Evolutionary conservation across 2,797 vertebrate genomes (phyloP), one percentile per base, ranked within the genome.

Genomic region (Pogonophryne albipinna): DNA sequence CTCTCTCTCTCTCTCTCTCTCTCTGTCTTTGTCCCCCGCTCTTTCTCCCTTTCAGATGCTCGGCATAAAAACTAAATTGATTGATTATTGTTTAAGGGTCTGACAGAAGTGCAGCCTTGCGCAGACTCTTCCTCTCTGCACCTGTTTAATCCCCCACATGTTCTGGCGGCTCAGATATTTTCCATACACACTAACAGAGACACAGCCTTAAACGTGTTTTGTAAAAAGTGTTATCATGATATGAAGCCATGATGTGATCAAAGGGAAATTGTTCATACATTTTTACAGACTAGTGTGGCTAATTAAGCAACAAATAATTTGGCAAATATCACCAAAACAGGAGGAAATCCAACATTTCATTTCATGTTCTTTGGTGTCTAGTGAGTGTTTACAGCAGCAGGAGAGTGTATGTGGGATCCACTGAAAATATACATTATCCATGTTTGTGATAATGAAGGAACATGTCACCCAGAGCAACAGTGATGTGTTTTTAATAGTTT

Each of bases 71-170:
- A 85, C 89, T 64, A 90, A 91, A 86, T 72, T 83, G 84, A 91
- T 80, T 83, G 85, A 89, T 83, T 76, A 83, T 88, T 83, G 87
- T 89, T 93, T 90, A 90, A 91, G 79, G 68, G 78, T 82, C 73
- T 74, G 82, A 83, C 70, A 71, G 75, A 60, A 62, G 63, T 34
- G 65, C 45, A 59, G 64, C 67, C 51, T 75, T 34, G 71, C 59
- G 53, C 12, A 20, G 51, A 27, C 61, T 58, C 70, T 55, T 78
- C 63, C 63, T 66, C 27, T 66, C 51, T 14, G 38, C 12, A 15
- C 8, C 55, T 19, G 66, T 78, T 67, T 62, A 71, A 70, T 44
- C 57, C 57, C 34, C 14, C 20, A 10, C 13, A 0, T 19, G 44
- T 20, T 41, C 19, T 9, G 15, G 13, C 49, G 41, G 3, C 31